Evolutionary conservation across 2,888 invertebrate genomes (phyloP).

Genomic region (Dendrolimus pini): DNA sequence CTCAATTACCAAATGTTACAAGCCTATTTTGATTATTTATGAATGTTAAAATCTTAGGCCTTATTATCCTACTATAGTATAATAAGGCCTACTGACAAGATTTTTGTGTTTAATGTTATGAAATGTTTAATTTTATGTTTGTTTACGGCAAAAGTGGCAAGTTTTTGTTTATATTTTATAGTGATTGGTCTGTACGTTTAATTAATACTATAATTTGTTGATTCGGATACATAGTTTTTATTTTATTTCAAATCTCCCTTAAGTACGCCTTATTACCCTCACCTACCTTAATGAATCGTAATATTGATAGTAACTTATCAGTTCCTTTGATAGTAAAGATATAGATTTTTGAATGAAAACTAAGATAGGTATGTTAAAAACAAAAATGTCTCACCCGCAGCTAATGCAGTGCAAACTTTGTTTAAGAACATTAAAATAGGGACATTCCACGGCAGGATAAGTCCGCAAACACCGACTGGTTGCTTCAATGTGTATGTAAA

Average conservation of each 20-base stretch:
- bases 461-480: slow-evolving; percentile 84
- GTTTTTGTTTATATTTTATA: slow-evolving; percentile 7
- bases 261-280: slow-evolving; percentile 6
- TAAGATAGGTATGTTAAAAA: background rate
- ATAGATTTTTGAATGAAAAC: too few species aligned
- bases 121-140: slow-evolving; percentile 8
- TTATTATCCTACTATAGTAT: slow-evolving; percentile 3
- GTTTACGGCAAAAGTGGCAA: slow-evolving; percentile 7
- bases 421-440: slow-evolving; percentile 91
- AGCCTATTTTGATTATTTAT: too few species aligned
- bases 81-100: slow-evolving; percentile 9
- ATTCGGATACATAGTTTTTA: slow-evolving; percentile 8
- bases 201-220: slow-evolving; percentile 10
- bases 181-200: slow-evolving; percentile 7
- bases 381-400: slow-evolving; percentile 39
- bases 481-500: slow-evolving; percentile 81
- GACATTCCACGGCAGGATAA: slow-evolving; percentile 95
- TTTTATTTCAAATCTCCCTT: slow-evolving; percentile 8
- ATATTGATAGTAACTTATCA: too few species aligned
- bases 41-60: too few species aligned
- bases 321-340: too few species aligned
- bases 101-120: too few species aligned
- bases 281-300: slow-evolving; percentile 1
- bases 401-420: slow-evolving; percentile 88
- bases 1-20: too few species aligned